Conservation (phyloP, 2,113 vertebrate genomes). For the Xenopus borealis region DNA sequence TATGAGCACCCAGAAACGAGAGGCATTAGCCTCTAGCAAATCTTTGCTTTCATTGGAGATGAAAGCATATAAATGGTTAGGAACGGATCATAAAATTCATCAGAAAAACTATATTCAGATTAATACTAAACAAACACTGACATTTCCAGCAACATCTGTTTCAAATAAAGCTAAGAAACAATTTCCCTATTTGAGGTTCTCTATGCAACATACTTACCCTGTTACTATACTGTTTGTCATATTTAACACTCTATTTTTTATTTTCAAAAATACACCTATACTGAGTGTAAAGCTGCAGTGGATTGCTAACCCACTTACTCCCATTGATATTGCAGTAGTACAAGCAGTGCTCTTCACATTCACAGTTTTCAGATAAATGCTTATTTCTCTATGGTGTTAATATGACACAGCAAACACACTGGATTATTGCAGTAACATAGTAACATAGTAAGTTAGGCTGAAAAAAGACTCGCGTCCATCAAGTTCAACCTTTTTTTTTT, state of each 20-base stretch:
- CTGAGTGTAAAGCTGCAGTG: too few species aligned
- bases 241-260: not conserved
- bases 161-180: not conserved
- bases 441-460: too few species aligned
- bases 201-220: not conserved
- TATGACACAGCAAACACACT: too few species aligned
- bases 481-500: too few species aligned
- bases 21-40: not conserved
- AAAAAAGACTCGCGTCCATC: too few species aligned
- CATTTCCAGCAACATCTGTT: not conserved
- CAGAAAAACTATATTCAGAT: not conserved
- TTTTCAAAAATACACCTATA: too few species aligned
- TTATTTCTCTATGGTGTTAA: too few species aligned
- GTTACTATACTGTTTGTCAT: not conserved
- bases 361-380: too few species aligned
- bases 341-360: too few species aligned
- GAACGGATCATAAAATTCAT: not conserved
- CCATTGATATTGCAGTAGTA: too few species aligned
- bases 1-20: not conserved
- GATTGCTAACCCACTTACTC: too few species aligned
- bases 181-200: not conserved
- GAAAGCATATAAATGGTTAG: not conserved
- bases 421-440: too few species aligned
- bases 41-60: not conserved
- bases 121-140: not conserved